phyloP scores from a whole-genome alignment of 2,113 vertebrate species.

The Calonectris borealis region DNA sequence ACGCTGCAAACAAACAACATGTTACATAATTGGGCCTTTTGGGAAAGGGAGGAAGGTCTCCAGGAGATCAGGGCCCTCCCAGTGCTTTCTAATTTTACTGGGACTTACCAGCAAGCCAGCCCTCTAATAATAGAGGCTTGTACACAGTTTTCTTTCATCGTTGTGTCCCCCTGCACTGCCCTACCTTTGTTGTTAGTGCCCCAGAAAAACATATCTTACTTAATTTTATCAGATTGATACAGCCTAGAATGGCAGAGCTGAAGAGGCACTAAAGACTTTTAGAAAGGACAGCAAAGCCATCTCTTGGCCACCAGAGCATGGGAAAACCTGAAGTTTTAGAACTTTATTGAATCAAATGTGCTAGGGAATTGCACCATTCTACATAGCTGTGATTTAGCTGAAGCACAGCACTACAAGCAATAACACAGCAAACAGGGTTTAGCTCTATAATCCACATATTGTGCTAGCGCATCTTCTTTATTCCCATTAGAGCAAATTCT shows the following conservation, averaged over 20 bases:
- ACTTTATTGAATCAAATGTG: neutral
- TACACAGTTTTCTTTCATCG: neutral
- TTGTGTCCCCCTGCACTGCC: neutral
- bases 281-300: neutral
- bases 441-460: neutral
- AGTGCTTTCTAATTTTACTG: neutral
- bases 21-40: conserved; percentile 9
- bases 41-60: conserved; percentile 5
- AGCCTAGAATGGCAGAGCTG: neutral
- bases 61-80: neutral
- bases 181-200: neutral
- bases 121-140: neutral
- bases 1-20: neutral
- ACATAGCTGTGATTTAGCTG: neutral
- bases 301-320: neutral
- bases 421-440: neutral
- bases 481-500: neutral
- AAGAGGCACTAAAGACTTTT: neutral
- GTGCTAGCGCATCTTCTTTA: neutral
- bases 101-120: neutral
- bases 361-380: neutral
- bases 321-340: neutral
- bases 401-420: neutral
- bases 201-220: neutral
- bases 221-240: neutral